phyloP scores from a whole-genome alignment of 2,888 invertebrate species.

The Meiosimyza platycephala region DNA sequence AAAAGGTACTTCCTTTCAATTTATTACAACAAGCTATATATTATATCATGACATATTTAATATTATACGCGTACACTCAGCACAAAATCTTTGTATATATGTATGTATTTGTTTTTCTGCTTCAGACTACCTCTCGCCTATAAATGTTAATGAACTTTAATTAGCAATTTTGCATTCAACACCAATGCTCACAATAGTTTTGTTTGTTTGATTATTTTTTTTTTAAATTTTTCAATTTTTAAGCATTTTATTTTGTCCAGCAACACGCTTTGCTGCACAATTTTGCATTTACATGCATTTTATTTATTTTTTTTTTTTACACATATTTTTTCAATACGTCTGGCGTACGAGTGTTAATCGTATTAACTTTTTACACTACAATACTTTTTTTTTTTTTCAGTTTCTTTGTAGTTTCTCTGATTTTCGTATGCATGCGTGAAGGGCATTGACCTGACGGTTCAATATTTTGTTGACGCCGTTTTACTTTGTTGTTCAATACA shows the following conservation, averaged over 20 bases:
- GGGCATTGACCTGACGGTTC: background rate
- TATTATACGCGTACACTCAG: too few relatives aligned
- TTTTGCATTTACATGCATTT: background rate
- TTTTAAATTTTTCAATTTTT: background rate
- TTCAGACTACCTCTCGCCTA: too few relatives aligned
- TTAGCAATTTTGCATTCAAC: slow-evolving; percentile 10
- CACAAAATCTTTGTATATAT: too few relatives aligned
- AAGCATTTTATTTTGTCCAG: background rate
- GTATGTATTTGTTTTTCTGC: too few relatives aligned
- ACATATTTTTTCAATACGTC: too few relatives aligned
- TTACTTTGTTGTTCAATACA: too few relatives aligned
- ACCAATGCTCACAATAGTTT: background rate
- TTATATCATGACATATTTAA: too few relatives aligned
- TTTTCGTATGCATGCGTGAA: background rate
- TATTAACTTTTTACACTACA: too few relatives aligned
- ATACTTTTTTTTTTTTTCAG: too few relatives aligned
- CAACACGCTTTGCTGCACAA: background rate
- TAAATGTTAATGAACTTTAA: slow-evolving; percentile 28
- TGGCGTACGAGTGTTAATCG: too few relatives aligned
- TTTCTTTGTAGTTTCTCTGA: background rate
- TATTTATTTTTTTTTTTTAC: background rate
- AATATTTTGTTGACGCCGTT: background rate
- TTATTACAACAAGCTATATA: too few relatives aligned
- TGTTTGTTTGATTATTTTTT: background rate
- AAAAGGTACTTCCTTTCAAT: too few relatives aligned